Conservation (phyloP, 2,113 vertebrate species). For the Cathartes aura region DNA sequence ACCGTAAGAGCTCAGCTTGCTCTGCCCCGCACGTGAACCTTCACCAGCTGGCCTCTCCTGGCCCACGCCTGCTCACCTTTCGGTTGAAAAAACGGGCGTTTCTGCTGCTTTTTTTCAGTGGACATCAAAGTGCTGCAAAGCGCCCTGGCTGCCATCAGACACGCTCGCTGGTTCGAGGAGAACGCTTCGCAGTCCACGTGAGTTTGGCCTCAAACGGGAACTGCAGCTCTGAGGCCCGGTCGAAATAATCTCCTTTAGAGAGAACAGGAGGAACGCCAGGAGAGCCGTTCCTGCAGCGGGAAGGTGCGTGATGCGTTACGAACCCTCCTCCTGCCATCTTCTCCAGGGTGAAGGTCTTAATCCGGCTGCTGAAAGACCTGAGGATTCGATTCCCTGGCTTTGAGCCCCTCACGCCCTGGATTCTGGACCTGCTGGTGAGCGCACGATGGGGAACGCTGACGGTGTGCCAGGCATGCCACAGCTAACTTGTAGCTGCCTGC, state of each 20-base stretch:
- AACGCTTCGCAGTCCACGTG: slow-evolving; percentile 98
- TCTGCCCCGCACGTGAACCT: rapidly evolving
- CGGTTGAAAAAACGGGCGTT: not conserved
- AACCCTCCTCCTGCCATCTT: not conserved
- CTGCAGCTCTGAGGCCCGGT: rapidly evolving
- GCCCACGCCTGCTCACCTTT: not conserved
- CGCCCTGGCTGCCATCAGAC: slow-evolving; percentile 93
- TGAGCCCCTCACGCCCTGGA: slow-evolving; percentile 96
- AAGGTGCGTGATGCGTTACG: rapidly evolving
- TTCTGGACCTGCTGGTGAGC: slow-evolving; percentile 92
- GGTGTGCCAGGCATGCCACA: rapidly evolving
- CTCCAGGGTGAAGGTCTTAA: slow-evolving; percentile 93
- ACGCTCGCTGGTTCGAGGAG: slow-evolving; percentile 98
- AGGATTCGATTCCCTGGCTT: slow-evolving; percentile 91
- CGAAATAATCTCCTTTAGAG: rapidly evolving
- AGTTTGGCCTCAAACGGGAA: not conserved
- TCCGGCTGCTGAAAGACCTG: slow-evolving; percentile 92
- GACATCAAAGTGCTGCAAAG: slow-evolving; percentile 98
- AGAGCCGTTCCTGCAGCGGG: not conserved
- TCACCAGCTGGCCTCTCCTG: not conserved
- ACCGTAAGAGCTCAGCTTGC: slow-evolving; percentile 76
- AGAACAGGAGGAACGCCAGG: rapidly evolving
- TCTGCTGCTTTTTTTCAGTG: slow-evolving; percentile 78
- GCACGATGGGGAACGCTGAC: rapidly evolving
- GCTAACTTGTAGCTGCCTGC: not conserved